A percentile compares a stretch with the other conserved stretches of the same genome.
These are phyloP conservation scores for Cariama cristata DNA, from an alignment of 2,113 vertebrate genomes.

Conservation along the genomic window DNA sequence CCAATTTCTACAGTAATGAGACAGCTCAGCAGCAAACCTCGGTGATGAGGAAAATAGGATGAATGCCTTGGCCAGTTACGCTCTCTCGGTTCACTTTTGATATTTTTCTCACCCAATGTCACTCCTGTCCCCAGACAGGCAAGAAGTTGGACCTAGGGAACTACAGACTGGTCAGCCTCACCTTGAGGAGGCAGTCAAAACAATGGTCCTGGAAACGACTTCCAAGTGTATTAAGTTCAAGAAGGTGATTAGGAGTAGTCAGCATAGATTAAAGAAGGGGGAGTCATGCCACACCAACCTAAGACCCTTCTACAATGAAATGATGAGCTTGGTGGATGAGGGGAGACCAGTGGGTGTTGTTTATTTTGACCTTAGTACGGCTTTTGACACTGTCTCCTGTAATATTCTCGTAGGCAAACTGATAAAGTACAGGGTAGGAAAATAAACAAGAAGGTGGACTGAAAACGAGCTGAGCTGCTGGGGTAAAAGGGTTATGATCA, in stretches of 20 bases:
- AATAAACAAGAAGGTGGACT: background rate
- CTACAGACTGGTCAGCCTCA: background rate
- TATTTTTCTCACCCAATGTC: background rate
- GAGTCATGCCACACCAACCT: background rate
- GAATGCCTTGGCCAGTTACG: background rate
- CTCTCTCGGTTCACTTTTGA: background rate
- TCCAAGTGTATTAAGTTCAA: background rate
- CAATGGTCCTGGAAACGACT: background rate
- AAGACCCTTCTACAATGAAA: background rate
- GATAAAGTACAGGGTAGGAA: background rate
- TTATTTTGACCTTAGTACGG: background rate
- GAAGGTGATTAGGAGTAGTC: background rate
- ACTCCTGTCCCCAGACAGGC: background rate
- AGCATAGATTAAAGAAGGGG: background rate
- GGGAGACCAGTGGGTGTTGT: background rate
- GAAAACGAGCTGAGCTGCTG: background rate
- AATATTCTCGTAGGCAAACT: background rate
- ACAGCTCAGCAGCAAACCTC: background rate
- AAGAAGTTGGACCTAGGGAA: background rate
- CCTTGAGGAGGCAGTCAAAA: background rate
- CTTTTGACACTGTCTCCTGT: background rate
- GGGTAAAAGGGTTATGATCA: background rate
- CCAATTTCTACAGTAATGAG: background rate
- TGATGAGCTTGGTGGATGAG: fast-evolving
- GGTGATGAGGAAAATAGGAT: background rate